These are phyloP conservation scores for Alaudala cheleensis DNA, from an alignment of 2,113 vertebrate genomes.

Conservation along the genomic window DNA sequence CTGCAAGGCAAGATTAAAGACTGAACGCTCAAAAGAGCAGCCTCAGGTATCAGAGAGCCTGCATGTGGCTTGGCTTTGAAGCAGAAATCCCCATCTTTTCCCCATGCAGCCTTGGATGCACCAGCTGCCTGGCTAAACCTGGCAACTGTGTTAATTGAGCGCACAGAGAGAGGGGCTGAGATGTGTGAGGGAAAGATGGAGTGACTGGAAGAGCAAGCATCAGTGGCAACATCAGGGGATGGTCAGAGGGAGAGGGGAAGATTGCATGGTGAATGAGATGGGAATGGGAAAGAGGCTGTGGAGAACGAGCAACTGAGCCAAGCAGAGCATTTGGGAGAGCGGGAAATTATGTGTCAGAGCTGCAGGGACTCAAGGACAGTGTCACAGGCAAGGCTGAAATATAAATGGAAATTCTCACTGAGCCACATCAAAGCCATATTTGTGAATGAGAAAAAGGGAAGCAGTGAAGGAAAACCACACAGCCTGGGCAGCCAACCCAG, in stretches of 20 bases:
- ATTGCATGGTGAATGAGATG: neutral
- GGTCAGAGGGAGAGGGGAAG: neutral
- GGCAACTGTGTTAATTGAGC: constrained; percentile 12
- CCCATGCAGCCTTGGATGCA: neutral
- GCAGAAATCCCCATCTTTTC: constrained; percentile 6
- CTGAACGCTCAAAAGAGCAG: neutral
- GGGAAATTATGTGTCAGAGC: neutral
- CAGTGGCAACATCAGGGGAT: fast-evolving
- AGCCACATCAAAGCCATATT: neutral
- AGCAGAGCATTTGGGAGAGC: neutral
- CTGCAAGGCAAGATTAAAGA: neutral
- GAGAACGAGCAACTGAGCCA: neutral
- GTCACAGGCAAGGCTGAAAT: constrained; percentile 42
- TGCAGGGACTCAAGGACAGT: neutral
- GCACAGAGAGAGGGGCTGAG: constrained; percentile 9
- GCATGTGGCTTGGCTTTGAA: neutral
- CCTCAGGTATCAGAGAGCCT: neutral
- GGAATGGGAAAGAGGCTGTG: neutral
- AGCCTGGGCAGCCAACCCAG: neutral
- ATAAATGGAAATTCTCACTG: constrained; percentile 55
- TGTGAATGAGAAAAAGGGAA: neutral
- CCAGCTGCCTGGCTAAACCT: neutral
- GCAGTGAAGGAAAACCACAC: neutral
- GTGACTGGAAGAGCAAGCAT: neutral
- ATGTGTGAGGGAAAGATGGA: neutral